A percentile compares a stretch with the other conserved stretches of the same genome.
phyloP scores from a whole-genome alignment of 2,888 invertebrate species.

The Plagiodera versicolora region DNA sequence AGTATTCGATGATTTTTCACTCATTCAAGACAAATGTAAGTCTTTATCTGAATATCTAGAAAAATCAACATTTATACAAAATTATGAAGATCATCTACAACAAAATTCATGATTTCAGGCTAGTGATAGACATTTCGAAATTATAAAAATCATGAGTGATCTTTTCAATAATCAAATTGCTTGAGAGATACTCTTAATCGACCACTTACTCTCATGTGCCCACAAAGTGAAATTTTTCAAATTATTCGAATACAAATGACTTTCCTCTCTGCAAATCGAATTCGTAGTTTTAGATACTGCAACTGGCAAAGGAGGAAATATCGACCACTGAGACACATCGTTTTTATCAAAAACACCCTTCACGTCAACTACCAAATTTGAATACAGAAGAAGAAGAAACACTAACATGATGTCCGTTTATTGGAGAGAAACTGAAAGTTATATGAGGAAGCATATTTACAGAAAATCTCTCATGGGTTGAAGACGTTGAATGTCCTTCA shows the following conservation, averaged over 20 bases:
- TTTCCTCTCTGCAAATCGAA: slow-evolving; percentile 37
- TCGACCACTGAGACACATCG: slow-evolving; percentile 23
- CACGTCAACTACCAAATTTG: slow-evolving; percentile 7
- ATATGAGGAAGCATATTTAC: slow-evolving; percentile 29
- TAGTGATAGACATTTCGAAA: too few relatives aligned
- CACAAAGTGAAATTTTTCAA: slow-evolving; percentile 39
- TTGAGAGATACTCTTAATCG: too few relatives aligned
- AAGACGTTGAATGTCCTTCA: slow-evolving; percentile 35
- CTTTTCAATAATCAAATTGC: too few relatives aligned
- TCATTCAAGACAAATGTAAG: too few relatives aligned
- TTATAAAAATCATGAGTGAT: too few relatives aligned
- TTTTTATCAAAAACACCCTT: slow-evolving; percentile 17
- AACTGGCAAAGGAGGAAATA: slow-evolving; percentile 38
- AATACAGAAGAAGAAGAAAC: slow-evolving; percentile 7
- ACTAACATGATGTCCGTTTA: slow-evolving; percentile 18
- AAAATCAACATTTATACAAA: too few relatives aligned
- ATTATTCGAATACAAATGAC: slow-evolving; percentile 38
- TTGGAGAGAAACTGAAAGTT: slow-evolving; percentile 12
- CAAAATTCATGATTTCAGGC: too few relatives aligned
- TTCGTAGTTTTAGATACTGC: slow-evolving; percentile 37
- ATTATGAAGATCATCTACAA: too few relatives aligned
- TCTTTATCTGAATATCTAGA: too few relatives aligned
- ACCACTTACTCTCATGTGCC: slow-evolving; percentile 40
- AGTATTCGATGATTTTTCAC: too few relatives aligned
- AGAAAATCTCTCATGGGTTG: slow-evolving; percentile 37